These are phyloP conservation scores for Drosophila elegans DNA, from an alignment of 1,140 invertebrate species.

Conservation along the genomic window DNA sequence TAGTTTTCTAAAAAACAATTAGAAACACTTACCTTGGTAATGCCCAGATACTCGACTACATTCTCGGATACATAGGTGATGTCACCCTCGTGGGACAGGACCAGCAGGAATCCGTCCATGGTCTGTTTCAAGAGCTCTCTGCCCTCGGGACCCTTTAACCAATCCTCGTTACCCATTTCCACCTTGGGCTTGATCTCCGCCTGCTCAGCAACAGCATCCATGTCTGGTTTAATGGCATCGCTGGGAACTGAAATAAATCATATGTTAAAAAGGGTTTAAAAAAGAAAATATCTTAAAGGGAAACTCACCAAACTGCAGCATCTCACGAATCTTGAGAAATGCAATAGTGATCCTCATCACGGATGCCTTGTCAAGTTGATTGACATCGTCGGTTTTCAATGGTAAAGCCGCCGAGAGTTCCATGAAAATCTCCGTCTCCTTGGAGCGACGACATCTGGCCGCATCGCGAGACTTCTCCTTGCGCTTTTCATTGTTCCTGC, in stretches of 20 bases:
- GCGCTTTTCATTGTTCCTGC: constrained; percentile 97
- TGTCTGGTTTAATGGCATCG: constrained; percentile 37
- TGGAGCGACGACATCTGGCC: constrained; percentile 94
- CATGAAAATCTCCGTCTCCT: constrained; percentile 97
- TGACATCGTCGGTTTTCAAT: constrained; percentile 90
- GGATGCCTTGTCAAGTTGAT: constrained; percentile 97
- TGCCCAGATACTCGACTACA: constrained; percentile 94
- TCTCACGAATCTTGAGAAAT: constrained; percentile 93
- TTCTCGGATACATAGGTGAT: constrained; percentile 96
- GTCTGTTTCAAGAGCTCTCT: constrained; percentile 86
- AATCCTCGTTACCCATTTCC: constrained; percentile 59
- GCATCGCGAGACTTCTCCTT: constrained; percentile 98
- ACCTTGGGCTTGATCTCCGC: constrained; percentile 56
- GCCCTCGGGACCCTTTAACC: constrained; percentile 61
- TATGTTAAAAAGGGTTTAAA: constrained; percentile 34
- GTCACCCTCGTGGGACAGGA: constrained; percentile 94
- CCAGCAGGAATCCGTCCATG: constrained; percentile 94
- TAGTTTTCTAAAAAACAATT: fast-evolving
- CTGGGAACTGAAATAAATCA: constrained; percentile 67
- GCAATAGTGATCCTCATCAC: constrained; percentile 97
- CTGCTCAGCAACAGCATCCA: constrained; percentile 18
- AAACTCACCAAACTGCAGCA: constrained; percentile 91
- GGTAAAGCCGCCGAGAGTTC: constrained; percentile 94
- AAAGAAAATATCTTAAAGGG: neutral
- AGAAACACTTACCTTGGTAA: constrained; percentile 90